Evolutionary conservation across 2,113 vertebrate species (phyloP).

Genomic region (Gambusia holbrooki): DNA sequence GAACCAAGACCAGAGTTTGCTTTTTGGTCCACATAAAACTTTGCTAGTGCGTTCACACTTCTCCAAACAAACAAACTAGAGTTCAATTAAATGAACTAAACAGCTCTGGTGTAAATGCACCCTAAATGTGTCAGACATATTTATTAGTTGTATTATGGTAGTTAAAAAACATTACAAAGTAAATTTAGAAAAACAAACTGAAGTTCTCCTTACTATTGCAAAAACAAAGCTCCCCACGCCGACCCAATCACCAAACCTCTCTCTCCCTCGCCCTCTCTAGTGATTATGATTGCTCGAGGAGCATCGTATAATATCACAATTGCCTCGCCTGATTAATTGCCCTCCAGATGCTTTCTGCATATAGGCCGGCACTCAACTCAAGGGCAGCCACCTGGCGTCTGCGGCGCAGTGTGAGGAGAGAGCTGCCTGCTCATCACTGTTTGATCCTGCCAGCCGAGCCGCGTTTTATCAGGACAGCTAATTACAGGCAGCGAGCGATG

Average conservation of each 20-base stretch:
- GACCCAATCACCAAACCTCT: slow-evolving; percentile 25
- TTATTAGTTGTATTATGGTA: slow-evolving; percentile 2
- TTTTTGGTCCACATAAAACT: too few species aligned
- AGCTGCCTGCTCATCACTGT: slow-evolving; percentile 72
- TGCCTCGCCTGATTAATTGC: slow-evolving; percentile 63
- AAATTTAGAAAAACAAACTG: slow-evolving; percentile 15
- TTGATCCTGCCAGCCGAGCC: slow-evolving; percentile 71
- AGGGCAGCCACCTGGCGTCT: slow-evolving; percentile 74
- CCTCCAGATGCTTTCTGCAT: slow-evolving; percentile 67
- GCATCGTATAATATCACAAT: slow-evolving; percentile 57
- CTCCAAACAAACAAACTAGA: too few species aligned
- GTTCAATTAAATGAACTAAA: too few species aligned
- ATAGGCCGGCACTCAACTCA: slow-evolving; percentile 61
- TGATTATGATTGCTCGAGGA: slow-evolving; percentile 54
- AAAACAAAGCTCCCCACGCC: slow-evolving; percentile 41
- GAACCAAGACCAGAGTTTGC: too few species aligned
- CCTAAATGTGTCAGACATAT: too few species aligned
- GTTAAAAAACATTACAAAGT: slow-evolving; percentile 14
- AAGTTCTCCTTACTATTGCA: slow-evolving; percentile 24
- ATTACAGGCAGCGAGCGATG: slow-evolving; percentile 72
- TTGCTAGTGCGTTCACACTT: too few species aligned
- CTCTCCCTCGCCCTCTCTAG: slow-evolving; percentile 5
- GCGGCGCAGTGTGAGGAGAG: slow-evolving; percentile 57
- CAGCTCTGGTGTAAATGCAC: too few species aligned
- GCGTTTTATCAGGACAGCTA: slow-evolving; percentile 69